These are phyloP conservation scores for Spodoptera litura DNA, from an alignment of 1,140 invertebrate genomes.

Conservation along the genomic window DNA sequence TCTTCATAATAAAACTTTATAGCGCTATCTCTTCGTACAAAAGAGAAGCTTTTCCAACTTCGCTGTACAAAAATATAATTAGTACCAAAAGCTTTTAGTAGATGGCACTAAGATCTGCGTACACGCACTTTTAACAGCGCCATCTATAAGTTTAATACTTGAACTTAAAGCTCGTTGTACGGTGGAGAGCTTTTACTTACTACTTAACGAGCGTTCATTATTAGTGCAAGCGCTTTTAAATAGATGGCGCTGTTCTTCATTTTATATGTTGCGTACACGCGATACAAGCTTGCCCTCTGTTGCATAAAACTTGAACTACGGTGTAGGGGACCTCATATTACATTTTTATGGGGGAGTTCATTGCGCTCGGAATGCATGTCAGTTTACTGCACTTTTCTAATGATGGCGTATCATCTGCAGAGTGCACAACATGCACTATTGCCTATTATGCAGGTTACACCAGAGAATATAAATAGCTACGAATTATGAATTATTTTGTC, in stretches of 20 bases:
- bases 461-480: no score
- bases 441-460: no score
- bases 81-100: neutral
- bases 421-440: no score
- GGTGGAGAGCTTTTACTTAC: neutral
- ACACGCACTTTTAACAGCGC: conserved; percentile 1
- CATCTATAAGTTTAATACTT: neutral
- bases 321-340: neutral
- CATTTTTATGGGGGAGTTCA: no score
- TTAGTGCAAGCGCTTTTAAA: neutral
- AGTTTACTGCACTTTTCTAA: no score
- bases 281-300: neutral
- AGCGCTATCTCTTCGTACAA: neutral
- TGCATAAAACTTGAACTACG: neutral
- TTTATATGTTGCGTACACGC: conserved; percentile 2
- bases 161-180: neutral
- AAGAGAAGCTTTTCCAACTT: neutral
- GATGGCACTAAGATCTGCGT: conserved; percentile 7
- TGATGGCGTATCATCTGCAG: no score
- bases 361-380: neutral
- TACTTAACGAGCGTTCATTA: neutral
- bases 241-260: conserved; percentile 10
- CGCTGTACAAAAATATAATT: no score
- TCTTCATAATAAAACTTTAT: no score
- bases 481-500: no score